Evolutionary conservation across 1,140 invertebrate genomes (phyloP).

Genomic region (Ephestia elutella): DNA sequence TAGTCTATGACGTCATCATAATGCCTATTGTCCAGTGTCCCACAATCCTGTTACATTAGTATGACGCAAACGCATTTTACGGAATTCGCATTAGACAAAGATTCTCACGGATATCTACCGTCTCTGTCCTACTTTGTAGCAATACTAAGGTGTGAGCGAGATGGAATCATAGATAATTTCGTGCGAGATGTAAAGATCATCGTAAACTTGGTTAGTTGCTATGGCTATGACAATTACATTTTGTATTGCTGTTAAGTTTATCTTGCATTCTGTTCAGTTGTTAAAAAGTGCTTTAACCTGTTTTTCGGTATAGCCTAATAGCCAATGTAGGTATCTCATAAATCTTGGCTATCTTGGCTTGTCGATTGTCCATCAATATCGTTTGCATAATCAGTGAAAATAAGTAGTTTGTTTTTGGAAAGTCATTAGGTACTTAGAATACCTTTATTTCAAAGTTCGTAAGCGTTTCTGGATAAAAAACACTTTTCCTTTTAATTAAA

Average conservation of each 20-base stretch:
- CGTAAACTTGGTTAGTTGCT: background rate
- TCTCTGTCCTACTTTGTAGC: background rate
- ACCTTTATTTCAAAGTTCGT: too few species aligned
- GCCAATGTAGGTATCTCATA: too few species aligned
- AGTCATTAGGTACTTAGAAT: too few species aligned
- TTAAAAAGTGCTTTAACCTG: background rate
- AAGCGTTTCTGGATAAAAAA: too few species aligned
- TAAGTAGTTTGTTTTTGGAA: too few species aligned
- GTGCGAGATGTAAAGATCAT: background rate
- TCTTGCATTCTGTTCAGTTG: background rate
- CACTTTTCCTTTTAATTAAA: too few species aligned
- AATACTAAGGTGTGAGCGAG: background rate
- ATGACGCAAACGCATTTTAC: background rate
- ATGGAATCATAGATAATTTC: constrained; percentile 1
- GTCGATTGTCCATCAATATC: too few species aligned
- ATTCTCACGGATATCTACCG: background rate
- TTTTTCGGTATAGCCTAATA: too few species aligned
- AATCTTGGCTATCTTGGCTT: too few species aligned
- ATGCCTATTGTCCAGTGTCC: background rate
- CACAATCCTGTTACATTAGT: background rate
- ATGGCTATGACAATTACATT: background rate
- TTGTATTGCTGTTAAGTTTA: background rate
- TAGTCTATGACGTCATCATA: background rate
- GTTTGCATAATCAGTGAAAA: too few species aligned
- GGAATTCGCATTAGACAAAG: background rate